These are phyloP conservation scores for Portunus trituberculatus DNA, from an alignment of 1,140 invertebrate species.

Conservation along the genomic window DNA sequence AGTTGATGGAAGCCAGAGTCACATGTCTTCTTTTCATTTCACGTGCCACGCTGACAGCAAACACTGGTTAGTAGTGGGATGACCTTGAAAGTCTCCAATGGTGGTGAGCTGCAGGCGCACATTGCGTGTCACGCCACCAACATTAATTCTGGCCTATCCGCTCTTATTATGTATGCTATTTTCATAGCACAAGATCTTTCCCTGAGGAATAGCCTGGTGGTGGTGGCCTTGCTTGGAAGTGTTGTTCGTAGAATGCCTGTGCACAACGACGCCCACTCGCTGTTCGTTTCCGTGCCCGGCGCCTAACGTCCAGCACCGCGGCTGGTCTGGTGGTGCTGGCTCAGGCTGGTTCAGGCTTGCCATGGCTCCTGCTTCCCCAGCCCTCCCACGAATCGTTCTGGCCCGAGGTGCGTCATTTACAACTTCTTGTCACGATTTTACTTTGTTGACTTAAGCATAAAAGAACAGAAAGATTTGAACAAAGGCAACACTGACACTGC, in stretches of 20 bases:
- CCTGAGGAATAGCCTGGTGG: not conserved
- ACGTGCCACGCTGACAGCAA: not conserved
- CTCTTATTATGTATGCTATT: slow-evolving; percentile 14
- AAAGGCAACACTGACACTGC: not conserved
- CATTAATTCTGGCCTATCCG: not conserved
- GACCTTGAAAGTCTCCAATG: not conserved
- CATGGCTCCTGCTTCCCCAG: not conserved
- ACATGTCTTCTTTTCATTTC: not conserved
- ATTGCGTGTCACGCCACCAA: not conserved
- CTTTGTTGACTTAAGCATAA: not conserved
- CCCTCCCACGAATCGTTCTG: not conserved
- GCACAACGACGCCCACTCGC: not conserved
- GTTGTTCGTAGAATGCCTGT: not conserved
- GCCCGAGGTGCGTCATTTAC: not conserved
- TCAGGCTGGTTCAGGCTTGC: not conserved
- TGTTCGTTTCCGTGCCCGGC: not conserved
- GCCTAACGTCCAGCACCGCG: not conserved
- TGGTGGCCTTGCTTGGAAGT: not conserved
- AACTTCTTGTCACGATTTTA: not conserved
- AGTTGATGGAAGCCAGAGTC: not conserved
- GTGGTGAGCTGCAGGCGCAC: not conserved
- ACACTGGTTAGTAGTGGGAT: not conserved
- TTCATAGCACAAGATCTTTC: not conserved
- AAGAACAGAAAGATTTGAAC: not conserved
- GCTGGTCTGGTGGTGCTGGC: not conserved